These are phyloP conservation scores for Hypothenemus hampei DNA, from an alignment of 1,140 invertebrate genomes.

Conservation along the genomic window DNA sequence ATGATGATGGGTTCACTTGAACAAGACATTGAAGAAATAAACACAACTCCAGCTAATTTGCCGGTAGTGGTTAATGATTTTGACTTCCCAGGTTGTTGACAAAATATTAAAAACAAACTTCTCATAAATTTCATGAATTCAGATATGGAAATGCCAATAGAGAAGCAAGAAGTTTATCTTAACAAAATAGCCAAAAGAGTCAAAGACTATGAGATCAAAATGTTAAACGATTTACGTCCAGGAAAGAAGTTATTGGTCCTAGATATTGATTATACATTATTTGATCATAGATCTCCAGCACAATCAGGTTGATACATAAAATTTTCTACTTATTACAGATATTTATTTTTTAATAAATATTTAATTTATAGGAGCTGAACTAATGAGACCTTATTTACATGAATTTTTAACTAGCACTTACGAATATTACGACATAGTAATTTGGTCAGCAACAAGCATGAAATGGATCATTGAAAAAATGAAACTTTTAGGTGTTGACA, in stretches of 20 bases:
- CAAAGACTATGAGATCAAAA: conserved; percentile 78
- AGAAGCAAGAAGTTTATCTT: conserved; percentile 64
- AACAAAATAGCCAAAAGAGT: conserved; percentile 79
- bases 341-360: background rate
- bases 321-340: too few species aligned
- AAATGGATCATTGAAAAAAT: conserved; percentile 98
- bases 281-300: conserved; percentile 79
- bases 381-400: conserved; percentile 94
- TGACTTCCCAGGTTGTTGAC: conserved; percentile 11
- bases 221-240: conserved; percentile 73
- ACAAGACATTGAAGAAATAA: conserved; percentile 79
- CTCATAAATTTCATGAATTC: background rate
- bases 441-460: conserved; percentile 96
- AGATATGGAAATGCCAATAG: conserved; percentile 81
- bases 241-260: conserved; percentile 89
- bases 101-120: background rate
- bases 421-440: conserved; percentile 81
- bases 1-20: conserved; percentile 97
- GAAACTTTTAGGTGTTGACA: conserved; percentile 81
- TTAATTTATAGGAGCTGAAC: conserved; percentile 59
- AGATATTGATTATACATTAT: conserved; percentile 96
- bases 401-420: conserved; percentile 93
- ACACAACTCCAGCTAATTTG: conserved; percentile 66
- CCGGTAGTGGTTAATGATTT: conserved; percentile 12
- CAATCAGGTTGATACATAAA: conserved; percentile 20